Conservation (phyloP, 2,888 invertebrate species). For the Ormyrus rosae region DNA sequence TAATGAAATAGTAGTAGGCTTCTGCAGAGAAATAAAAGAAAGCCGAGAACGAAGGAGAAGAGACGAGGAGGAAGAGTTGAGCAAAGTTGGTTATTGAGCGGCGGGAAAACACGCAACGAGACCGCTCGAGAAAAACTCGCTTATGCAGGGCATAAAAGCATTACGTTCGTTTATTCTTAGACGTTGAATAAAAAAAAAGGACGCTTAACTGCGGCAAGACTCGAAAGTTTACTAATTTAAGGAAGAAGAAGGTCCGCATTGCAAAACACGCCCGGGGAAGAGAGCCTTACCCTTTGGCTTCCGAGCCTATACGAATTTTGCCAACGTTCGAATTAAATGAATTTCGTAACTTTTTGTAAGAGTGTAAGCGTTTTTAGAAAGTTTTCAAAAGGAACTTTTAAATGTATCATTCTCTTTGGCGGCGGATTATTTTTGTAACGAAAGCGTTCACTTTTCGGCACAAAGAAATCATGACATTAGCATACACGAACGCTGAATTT, state of each 20-base stretch:
- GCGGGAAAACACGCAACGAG: conserved; percentile 46
- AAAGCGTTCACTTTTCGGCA: no score
- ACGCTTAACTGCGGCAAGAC: conserved; percentile 29
- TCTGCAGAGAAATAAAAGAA: conserved; percentile 15
- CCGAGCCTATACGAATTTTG: no score
- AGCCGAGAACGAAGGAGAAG: not conserved
- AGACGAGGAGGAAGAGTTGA: conserved; percentile 24
- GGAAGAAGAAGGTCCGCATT: conserved; percentile 32
- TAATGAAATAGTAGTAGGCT: no score
- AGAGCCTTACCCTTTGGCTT: no score
- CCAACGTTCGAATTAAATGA: no score
- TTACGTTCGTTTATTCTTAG: conserved; percentile 44
- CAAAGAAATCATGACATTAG: no score
- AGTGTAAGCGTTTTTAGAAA: no score
- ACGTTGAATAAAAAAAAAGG: conserved; percentile 22
- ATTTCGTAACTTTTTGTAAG: no score
- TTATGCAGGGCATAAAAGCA: conserved; percentile 45
- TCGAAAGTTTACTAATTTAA: conserved; percentile 52
- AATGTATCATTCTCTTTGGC: no score
- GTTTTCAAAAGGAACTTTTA: no score
- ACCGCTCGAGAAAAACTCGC: conserved; percentile 46
- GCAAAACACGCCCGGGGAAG: conserved; percentile 10
- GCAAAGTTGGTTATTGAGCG: conserved; percentile 52
- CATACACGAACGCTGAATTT: no score
- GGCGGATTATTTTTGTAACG: no score